phyloP scores from a whole-genome alignment of 2,113 vertebrate species.

The Stegastes partitus region DNA sequence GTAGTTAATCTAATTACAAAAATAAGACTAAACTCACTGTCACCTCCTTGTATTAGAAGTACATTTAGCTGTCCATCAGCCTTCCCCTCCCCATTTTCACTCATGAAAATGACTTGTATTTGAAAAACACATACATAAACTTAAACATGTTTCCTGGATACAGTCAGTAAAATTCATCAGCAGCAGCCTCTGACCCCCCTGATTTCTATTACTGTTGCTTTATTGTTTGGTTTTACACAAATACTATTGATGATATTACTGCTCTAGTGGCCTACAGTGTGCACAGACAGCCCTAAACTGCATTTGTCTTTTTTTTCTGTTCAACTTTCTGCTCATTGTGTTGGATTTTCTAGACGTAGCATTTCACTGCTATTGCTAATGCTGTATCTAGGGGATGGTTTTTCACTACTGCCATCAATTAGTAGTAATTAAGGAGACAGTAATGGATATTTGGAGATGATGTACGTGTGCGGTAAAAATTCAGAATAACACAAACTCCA shows the following conservation, averaged over 20 bases:
- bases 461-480: no score
- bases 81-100: neutral
- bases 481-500: no score
- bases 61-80: constrained; percentile 18
- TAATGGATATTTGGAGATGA: no score
- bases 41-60: constrained; percentile 29
- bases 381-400: no score
- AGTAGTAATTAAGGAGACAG: no score
- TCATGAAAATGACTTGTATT: neutral
- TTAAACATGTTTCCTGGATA: neutral
- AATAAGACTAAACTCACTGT: constrained; percentile 53
- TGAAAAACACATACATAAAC: neutral
- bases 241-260: neutral
- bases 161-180: neutral
- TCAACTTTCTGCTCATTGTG: no score
- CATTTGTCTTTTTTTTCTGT: no score
- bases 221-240: neutral
- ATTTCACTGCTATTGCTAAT: no score
- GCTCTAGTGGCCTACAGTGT: neutral
- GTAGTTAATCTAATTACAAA: constrained; percentile 83
- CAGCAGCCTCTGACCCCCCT: constrained; percentile 5
- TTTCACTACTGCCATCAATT: no score
- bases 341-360: no score
- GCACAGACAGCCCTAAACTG: no score
- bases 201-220: neutral